Conservation (phyloP, 35 echinoderm and acorn worm species). For the Strongylocentrotus purpuratus region DNA sequence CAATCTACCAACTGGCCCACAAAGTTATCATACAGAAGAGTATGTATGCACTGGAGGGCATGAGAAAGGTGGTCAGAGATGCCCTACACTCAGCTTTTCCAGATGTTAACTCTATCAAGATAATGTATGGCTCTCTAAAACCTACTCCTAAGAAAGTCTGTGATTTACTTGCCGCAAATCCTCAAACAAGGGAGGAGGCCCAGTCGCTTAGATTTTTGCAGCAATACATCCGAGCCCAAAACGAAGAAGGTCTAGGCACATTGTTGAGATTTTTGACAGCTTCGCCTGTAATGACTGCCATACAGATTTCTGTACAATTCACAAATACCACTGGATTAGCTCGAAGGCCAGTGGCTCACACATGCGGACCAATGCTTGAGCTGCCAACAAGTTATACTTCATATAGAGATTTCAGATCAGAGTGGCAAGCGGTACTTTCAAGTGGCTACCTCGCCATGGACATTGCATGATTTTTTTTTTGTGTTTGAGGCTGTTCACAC, state of each 20-base stretch:
- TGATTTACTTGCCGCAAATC: not conserved
- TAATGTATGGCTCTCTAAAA: not conserved
- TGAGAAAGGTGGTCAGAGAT: not conserved
- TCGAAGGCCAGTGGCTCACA: not conserved
- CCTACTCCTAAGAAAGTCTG: not conserved
- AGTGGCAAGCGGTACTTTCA: conserved; percentile 23
- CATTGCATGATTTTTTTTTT: conserved; percentile 20
- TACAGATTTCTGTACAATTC: not conserved
- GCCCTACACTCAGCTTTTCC: not conserved
- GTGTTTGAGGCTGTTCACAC: not conserved
- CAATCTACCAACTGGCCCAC: conserved; percentile 6
- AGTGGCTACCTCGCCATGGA: conserved; percentile 39
- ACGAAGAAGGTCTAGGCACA: not conserved
- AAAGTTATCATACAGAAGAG: not conserved
- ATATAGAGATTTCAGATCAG: conserved; percentile 30
- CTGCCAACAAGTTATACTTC: conserved; percentile 24
- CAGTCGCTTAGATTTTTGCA: not conserved
- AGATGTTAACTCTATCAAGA: not conserved
- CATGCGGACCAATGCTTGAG: conserved; percentile 41
- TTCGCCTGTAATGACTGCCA: not conserved
- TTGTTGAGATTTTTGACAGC: not conserved
- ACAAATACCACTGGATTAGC: not conserved
- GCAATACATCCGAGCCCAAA: not conserved
- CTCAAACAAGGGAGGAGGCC: not conserved
- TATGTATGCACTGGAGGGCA: conserved; percentile 3